Conservation (phyloP, 2,113 vertebrate species). For the Gambusia holbrooki region DNA sequence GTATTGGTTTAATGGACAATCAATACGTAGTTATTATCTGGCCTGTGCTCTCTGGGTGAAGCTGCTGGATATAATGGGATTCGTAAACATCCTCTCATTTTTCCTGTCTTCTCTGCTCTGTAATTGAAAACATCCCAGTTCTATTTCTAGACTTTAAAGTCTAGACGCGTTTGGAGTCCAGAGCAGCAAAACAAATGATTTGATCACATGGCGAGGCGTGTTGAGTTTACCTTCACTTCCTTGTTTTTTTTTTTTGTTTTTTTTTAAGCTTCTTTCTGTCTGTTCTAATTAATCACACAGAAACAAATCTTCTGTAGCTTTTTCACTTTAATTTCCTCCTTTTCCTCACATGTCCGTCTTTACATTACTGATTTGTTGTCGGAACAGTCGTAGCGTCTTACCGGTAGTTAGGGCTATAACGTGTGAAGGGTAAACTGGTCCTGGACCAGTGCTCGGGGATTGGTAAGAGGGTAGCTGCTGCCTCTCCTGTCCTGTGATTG, state of each 20-base stretch:
- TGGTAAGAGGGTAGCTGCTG: constrained; percentile 49
- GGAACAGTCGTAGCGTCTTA: constrained; percentile 38
- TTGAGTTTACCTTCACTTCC: constrained; percentile 4
- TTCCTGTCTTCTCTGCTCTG: constrained; percentile 61
- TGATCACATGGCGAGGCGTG: neutral
- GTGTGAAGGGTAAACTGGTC: constrained; percentile 72
- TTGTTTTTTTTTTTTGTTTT: neutral
- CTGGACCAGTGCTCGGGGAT: constrained; percentile 64
- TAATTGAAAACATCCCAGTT: constrained; percentile 72
- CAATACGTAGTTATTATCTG: constrained; percentile 79
- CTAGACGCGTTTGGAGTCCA: constrained; percentile 26
- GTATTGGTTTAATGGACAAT: constrained; percentile 77
- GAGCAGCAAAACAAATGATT: constrained; percentile 28
- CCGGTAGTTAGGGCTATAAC: constrained; percentile 50
- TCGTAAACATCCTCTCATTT: constrained; percentile 77
- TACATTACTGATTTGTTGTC: constrained; percentile 64
- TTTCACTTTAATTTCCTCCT: neutral
- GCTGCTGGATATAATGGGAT: constrained; percentile 67
- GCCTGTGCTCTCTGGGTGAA: constrained; percentile 57
- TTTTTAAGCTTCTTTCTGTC: neutral
- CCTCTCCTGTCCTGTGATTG: constrained; percentile 78
- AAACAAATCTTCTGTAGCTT: neutral
- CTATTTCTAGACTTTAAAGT: constrained; percentile 35
- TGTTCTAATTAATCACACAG: neutral
- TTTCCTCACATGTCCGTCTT: constrained; percentile 32